Base-by-base conservation (phyloP, 2,888 invertebrate genomes). In the Lordiphosa fenestrarum region DNA sequence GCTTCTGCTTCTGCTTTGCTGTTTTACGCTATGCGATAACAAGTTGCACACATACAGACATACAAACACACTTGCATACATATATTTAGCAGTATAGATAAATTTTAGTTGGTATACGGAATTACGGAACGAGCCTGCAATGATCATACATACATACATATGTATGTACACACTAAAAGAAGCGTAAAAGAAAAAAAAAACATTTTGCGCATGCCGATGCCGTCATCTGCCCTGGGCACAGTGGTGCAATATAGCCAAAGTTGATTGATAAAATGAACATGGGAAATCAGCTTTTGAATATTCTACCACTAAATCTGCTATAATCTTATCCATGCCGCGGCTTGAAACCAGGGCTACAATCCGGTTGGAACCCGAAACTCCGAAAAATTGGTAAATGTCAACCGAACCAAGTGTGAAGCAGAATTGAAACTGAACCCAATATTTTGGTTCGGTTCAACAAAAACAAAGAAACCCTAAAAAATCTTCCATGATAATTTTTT, bases 1-100 rank as follows among this genome's bases (percentile, higher is more conserved):
- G 60, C 57, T 66, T 69, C 58, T 42, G n/a, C n/a, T 40, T 36
- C 55, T 55, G 47, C 50, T 66, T 69, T 59, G 56, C 61, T 58
- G 61, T 69, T 82, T 71, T 71, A 82, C 67, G 83, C 71, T 74
- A 78, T 84, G 85, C 83, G 80, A 73, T 83, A 81, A 83, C 85
- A 82, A 84, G 84, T 80, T 74, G 81, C 81, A 83, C 69, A 68
- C 62, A 64, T 47, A 67, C 39, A 66, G 53, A 54, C 12, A 48
- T 12, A 42, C 38, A 51, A 10, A 36, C 46, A 37, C 35, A 37
- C 40, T 35, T 46, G 39, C 15, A 58, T 40, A 40, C 21, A 21
- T 48, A 21, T 42, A 37, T 41, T 56, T 49, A 49, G 56, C 39
- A 59, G 67, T 68, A 66, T 69, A 76, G 84, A 76, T 76, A 76